Conservation (phyloP, 2,113 vertebrate species). For the Malurus cyaneus region DNA sequence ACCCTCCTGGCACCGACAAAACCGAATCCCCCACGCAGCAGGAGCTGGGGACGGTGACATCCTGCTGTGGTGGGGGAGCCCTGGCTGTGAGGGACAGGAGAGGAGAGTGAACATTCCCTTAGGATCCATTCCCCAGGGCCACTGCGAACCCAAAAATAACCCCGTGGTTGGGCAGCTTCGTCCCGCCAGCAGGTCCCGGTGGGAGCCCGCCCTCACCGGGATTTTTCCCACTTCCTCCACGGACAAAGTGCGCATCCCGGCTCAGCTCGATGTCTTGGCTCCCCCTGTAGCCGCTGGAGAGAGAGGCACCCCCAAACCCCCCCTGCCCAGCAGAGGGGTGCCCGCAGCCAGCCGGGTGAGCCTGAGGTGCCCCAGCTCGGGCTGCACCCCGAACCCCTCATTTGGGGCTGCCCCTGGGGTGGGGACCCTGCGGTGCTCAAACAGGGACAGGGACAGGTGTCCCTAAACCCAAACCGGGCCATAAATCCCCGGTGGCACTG, state of each 20-base stretch:
- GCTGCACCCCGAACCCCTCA: background rate
- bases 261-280: constrained; percentile 43
- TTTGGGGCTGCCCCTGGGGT: accelerated
- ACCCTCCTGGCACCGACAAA: background rate
- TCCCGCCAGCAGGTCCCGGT: background rate
- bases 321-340: background rate
- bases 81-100: accelerated
- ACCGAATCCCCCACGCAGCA: background rate
- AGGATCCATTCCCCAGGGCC: accelerated
- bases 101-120: too few relatives aligned
- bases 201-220: background rate
- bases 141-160: accelerated
- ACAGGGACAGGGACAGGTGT: accelerated
- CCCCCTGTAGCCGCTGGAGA: constrained; percentile 54
- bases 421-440: accelerated
- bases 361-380: background rate
- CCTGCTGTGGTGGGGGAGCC: accelerated
- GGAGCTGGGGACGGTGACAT: accelerated
- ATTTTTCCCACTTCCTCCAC: background rate
- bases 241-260: accelerated
- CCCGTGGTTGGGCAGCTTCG: background rate
- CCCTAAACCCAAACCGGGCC: accelerated
- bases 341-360: background rate
- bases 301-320: background rate
- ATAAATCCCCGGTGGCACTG: accelerated